Evolutionary conservation across 2,113 vertebrate genomes (phyloP), one percentile per base, ranked within the genome.

Genomic region (Gambusia affinis): DNA sequence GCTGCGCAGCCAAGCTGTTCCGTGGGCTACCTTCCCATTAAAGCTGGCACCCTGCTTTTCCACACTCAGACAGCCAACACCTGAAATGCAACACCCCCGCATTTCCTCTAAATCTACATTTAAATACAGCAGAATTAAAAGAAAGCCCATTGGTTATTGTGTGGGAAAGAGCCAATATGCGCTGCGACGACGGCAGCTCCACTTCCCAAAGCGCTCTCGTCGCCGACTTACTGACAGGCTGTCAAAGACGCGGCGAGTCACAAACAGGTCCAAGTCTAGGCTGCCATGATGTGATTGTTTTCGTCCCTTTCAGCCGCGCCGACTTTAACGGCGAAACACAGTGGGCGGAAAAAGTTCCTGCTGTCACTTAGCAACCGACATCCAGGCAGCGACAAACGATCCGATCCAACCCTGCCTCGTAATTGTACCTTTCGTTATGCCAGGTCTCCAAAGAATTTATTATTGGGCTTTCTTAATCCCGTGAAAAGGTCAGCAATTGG

Each of bases 301-400:
- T 88, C 47, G 73, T 86, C 81, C 74, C 14, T 84, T 86, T 87
- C 82, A 87, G 78, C 90, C 85, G 76, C 82, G 85, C 85, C 85
- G 80, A 87, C 83, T 80, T 90, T 74, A 87, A 82, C 81, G 57
- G 88, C 81, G 86, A 89, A 93, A 66, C 35, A 66, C 84, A 67
- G 91, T 88, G 90, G 91, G 90, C 42, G 88, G 87, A 84, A 85
- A 89, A 91, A 42, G 91, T 91, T 92, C 90, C 86, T 81, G 85
- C 88, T 89, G 92, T 93, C 92, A 90, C 91, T 92, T 86, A 91
- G 91, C 91, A 93, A 93, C 91, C 85, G 30, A 86, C 78, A 87
- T 57, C 79, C 81, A 72, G 87, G 73, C 85, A 82, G 82, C 84
- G 86, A 89, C 88, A 89, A 87, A 67, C 69, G 73, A 87, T 87